Conservation (phyloP, 2,797 vertebrate species). For the Caiman crocodilus region DNA sequence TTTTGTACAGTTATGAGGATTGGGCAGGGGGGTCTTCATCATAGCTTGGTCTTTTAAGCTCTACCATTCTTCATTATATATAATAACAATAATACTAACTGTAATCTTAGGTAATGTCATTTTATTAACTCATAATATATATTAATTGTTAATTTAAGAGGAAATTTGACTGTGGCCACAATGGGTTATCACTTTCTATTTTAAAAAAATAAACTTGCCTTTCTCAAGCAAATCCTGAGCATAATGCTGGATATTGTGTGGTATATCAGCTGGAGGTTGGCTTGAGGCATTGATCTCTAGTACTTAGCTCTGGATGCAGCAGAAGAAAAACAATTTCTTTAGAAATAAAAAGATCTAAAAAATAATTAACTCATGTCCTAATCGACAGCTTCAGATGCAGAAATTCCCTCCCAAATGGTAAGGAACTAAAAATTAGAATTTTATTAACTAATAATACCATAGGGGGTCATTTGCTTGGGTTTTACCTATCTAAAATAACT, state of each 20-base stretch:
- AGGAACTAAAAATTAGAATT: conserved; percentile 65
- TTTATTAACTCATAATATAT: not conserved
- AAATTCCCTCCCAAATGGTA: conserved; percentile 45
- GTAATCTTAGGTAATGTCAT: not conserved
- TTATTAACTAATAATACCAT: conserved; percentile 46
- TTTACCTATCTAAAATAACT: conserved; percentile 60
- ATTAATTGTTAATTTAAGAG: not conserved
- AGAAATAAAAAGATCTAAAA: not conserved
- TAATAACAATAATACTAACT: not conserved
- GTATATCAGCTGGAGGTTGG: conserved; percentile 4
- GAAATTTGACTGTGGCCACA: not conserved
- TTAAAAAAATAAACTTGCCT: not conserved
- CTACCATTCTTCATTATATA: too few relatives aligned
- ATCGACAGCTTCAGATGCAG: conserved; percentile 37
- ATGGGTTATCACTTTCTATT: not conserved
- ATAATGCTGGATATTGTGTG: not conserved
- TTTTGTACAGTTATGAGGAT: not conserved
- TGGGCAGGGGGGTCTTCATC: not conserved
- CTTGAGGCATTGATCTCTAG: conserved; percentile 22
- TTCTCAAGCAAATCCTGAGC: conserved; percentile 20
- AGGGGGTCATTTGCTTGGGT: conserved; percentile 39
- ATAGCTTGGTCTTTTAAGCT: not conserved
- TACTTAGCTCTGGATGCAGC: not conserved
- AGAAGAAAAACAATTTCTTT: not conserved
- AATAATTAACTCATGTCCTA: conserved; percentile 14